A percentile compares a stretch with the other conserved stretches of the same genome.
phyloP scores from a whole-genome alignment of 1,140 invertebrate genomes.

The Oncopeltus fasciatus region DNA sequence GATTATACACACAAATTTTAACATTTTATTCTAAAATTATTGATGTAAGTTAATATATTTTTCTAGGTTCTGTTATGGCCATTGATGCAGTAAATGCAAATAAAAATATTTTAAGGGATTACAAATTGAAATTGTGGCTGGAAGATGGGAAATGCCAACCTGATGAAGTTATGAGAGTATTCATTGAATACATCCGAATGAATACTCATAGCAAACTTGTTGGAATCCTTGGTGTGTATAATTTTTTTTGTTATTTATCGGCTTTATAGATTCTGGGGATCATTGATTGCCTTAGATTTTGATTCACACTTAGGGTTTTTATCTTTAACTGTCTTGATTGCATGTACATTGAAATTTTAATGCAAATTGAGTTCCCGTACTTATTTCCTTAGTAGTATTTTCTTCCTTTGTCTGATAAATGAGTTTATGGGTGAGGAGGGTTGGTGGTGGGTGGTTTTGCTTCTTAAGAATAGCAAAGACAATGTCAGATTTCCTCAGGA shows the following conservation, averaged over 20 bases:
- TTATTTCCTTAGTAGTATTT: no score
- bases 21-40: no score
- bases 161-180: slow-evolving; percentile 61
- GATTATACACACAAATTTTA: no score
- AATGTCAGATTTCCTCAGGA: no score
- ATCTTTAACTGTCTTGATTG: background rate
- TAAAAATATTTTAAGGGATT: slow-evolving; percentile 41
- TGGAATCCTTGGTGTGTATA: slow-evolving; percentile 47
- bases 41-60: no score
- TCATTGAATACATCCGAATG: slow-evolving; percentile 54
- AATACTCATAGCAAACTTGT: slow-evolving; percentile 38
- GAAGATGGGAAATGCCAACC: slow-evolving; percentile 56
- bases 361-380: no score
- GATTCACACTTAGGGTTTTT: no score
- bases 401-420: no score
- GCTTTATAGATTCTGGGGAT: background rate
- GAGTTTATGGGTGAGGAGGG: no score
- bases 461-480: no score
- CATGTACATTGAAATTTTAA: no score
- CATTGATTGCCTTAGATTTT: background rate
- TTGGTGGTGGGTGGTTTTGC: no score
- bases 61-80: slow-evolving; percentile 48
- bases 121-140: slow-evolving; percentile 42
- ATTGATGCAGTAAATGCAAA: slow-evolving; percentile 48
- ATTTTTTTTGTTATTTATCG: background rate